A percentile compares a stretch with the other conserved stretches of the same genome.
These are phyloP conservation scores for Zhuqinia jingwanae DNA, from an alignment of 2,888 invertebrate genomes.

Conservation along the genomic window DNA sequence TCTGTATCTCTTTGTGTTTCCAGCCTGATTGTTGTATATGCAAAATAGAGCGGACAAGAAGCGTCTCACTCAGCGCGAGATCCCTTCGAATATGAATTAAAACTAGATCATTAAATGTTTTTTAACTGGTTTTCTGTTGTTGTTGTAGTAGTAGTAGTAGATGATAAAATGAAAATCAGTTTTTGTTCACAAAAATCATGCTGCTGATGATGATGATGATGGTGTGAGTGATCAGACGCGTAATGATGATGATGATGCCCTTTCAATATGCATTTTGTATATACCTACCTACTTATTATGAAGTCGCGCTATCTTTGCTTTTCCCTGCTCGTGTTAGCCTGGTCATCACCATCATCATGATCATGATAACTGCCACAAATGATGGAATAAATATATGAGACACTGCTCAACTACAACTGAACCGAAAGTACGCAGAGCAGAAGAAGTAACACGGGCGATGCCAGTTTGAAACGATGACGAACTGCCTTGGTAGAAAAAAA, in stretches of 20 bases:
- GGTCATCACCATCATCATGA: background rate
- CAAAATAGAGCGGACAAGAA: slow-evolving; percentile 52
- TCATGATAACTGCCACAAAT: too few species aligned
- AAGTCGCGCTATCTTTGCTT: background rate
- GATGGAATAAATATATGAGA: too few species aligned
- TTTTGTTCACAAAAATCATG: slow-evolving; percentile 32
- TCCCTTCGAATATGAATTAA: slow-evolving; percentile 32
- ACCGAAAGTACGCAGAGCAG: slow-evolving; percentile 2
- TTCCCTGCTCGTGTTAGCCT: slow-evolving; percentile 12
- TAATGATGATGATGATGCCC: slow-evolving; percentile 33
- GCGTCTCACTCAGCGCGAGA: background rate
- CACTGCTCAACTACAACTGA: too few species aligned
- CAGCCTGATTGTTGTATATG: slow-evolving; percentile 21
- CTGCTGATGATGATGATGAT: slow-evolving; percentile 19
- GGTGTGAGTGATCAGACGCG: slow-evolving; percentile 33
- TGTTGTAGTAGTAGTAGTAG: too few species aligned
- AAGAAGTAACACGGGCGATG: slow-evolving; percentile 55
- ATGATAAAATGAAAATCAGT: slow-evolving; percentile 64
- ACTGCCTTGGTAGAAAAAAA: slow-evolving; percentile 39
- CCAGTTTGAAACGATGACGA: slow-evolving; percentile 52
- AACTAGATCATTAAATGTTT: slow-evolving; percentile 70
- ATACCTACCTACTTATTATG: background rate
- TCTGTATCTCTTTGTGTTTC: too few species aligned
- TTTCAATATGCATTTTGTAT: slow-evolving; percentile 20
- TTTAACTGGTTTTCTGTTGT: slow-evolving; percentile 67